phyloP scores from a whole-genome alignment of 1,140 invertebrate genomes.

The Aphaenogaster rudis region DNA sequence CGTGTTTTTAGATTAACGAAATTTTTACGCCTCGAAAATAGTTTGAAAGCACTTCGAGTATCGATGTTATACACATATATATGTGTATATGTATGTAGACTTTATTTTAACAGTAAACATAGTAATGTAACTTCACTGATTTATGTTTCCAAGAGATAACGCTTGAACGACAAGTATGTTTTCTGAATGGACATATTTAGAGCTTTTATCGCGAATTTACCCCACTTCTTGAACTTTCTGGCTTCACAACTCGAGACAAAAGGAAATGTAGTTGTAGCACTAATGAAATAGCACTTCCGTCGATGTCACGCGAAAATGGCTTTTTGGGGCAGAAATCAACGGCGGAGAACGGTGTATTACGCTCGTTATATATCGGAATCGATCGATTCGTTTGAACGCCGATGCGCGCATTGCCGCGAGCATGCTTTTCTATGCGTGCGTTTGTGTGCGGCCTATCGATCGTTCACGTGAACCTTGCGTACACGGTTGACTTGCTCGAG shows the following conservation, averaged over 20 bases:
- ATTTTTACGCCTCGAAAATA: background rate
- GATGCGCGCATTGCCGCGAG: constrained; percentile 72
- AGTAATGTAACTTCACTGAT: constrained; percentile 15
- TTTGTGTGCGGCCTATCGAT: constrained; percentile 63
- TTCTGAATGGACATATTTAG: constrained; percentile 13
- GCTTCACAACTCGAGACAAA: constrained; percentile 11
- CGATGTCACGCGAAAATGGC: constrained; percentile 33
- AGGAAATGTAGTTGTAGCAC: background rate
- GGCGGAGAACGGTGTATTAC: constrained; percentile 45
- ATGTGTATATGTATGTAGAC: background rate
- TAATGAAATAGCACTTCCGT: constrained; percentile 28
- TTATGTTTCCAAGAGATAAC: background rate
- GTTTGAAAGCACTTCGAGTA: background rate
- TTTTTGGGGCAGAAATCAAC: constrained; percentile 57
- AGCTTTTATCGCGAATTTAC: constrained; percentile 14
- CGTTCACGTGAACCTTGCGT: constrained; percentile 10
- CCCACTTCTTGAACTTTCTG: constrained; percentile 27
- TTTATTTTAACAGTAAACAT: background rate
- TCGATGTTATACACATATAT: background rate
- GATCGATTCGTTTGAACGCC: constrained; percentile 78
- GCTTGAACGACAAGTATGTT: background rate
- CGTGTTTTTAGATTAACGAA: background rate
- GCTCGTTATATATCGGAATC: constrained; percentile 61
- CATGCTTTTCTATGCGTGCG: constrained; percentile 46
- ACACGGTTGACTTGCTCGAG: background rate